A percentile compares a stretch with the other conserved stretches of the same genome.
These are phyloP conservation scores for Amphimallon solstitiale DNA, from an alignment of 2,888 invertebrate genomes.

Conservation along the genomic window DNA sequence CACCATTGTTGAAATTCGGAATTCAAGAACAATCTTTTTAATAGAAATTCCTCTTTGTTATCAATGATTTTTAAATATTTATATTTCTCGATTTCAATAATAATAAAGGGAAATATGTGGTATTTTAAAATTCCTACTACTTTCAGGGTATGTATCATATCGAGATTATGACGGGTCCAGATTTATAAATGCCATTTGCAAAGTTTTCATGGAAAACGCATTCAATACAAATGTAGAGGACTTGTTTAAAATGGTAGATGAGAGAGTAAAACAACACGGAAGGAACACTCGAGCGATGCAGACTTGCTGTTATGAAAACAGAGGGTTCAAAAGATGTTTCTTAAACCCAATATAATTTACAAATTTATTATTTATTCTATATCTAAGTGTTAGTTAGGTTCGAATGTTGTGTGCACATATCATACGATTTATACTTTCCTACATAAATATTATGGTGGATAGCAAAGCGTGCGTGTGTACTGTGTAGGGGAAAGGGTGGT, in stretches of 20 bases:
- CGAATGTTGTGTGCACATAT: constrained; percentile 63
- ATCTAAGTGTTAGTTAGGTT: constrained; percentile 49
- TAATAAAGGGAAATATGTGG: too few relatives aligned
- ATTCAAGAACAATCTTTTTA: too few relatives aligned
- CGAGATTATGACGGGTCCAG: constrained; percentile 68
- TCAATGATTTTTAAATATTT: too few relatives aligned
- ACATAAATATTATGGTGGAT: constrained; percentile 45
- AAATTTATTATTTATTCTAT: too few relatives aligned
- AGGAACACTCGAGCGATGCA: constrained; percentile 62
- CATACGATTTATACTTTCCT: constrained; percentile 64
- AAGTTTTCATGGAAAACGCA: constrained; percentile 72
- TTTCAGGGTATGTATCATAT: not conserved
- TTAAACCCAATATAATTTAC: constrained; percentile 49
- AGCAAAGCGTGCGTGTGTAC: constrained; percentile 44
- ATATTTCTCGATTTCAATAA: too few relatives aligned
- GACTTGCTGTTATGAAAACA: constrained; percentile 71
- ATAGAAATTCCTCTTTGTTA: too few relatives aligned
- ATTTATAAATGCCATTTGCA: constrained; percentile 76
- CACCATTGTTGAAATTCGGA: too few relatives aligned
- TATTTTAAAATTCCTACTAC: constrained; percentile 42
- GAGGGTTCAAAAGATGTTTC: constrained; percentile 72
- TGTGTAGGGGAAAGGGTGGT: too few relatives aligned
- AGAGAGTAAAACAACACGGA: constrained; percentile 56
- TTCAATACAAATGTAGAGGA: constrained; percentile 72
- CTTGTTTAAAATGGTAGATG: constrained; percentile 72